Conservation (phyloP, 1,140 invertebrate genomes). For the Steinernema feltiae region DNA sequence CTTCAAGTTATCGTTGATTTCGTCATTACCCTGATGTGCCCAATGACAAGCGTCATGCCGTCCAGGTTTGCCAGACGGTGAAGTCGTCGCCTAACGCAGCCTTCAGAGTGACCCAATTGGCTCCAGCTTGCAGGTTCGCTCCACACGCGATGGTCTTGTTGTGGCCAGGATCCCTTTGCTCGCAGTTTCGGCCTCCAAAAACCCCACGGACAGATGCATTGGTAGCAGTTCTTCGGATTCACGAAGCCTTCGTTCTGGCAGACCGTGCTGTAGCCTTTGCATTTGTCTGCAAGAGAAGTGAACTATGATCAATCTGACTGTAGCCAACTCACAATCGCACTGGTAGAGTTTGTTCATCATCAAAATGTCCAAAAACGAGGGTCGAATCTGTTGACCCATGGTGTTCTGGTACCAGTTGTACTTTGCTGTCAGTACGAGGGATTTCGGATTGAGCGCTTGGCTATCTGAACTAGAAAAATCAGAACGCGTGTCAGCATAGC, state of each 20-base stretch:
- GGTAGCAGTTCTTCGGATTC: conserved; percentile 43
- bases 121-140: neutral
- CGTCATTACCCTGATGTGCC: too few relatives aligned
- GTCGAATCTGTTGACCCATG: conserved; percentile 29
- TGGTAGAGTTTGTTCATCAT: conserved; percentile 13
- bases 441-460: conserved; percentile 17
- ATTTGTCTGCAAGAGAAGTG: conserved; percentile 16
- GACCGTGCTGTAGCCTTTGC: neutral
- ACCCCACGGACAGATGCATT: conserved; percentile 39
- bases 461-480: neutral
- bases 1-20: too few relatives aligned
- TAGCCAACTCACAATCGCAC: neutral
- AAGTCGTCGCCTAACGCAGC: too few relatives aligned
- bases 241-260: conserved; percentile 38
- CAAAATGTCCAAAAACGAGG: conserved; percentile 30
- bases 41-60: too few relatives aligned
- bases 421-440: too few relatives aligned
- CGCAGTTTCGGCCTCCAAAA: conserved; percentile 22
- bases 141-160: neutral
- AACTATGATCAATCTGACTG: neutral
- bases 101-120: neutral
- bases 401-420: too few relatives aligned
- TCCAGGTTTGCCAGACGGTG: too few relatives aligned
- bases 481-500: neutral
- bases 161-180: neutral